phyloP scores from a whole-genome alignment of 2,888 invertebrate species.

The Empis livida region DNA sequence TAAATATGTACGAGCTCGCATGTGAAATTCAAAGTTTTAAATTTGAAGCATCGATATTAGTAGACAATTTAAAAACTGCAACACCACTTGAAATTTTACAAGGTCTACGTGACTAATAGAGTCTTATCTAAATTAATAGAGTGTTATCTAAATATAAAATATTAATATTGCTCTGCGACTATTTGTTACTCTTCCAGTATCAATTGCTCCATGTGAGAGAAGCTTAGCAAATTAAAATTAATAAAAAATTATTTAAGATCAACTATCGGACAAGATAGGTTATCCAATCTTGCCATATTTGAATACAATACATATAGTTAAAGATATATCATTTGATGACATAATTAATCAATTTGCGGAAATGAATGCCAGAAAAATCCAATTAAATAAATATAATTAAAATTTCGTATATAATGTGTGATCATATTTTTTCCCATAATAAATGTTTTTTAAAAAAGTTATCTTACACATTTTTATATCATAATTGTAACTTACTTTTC shows the following conservation, averaged over 20 bases:
- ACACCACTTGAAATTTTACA: conserved; percentile 1
- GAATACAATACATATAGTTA: not conserved
- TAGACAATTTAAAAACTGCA: not conserved
- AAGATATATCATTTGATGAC: not conserved
- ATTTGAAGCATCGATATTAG: not conserved
- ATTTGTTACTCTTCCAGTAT: not conserved
- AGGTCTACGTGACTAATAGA: not conserved
- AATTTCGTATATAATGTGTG: not conserved
- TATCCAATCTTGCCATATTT: not conserved
- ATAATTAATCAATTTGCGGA: not conserved
- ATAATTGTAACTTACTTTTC: too few relatives aligned
- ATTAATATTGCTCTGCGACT: not conserved
- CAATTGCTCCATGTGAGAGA: too few relatives aligned
- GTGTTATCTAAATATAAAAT: too few relatives aligned
- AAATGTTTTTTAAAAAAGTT: too few relatives aligned
- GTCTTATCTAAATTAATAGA: conserved; percentile 1
- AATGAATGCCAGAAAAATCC: not conserved
- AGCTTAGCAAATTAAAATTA: too few relatives aligned
- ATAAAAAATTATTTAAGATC: not conserved
- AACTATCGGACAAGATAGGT: not conserved
- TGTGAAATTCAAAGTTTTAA: not conserved
- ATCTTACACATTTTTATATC: too few relatives aligned
- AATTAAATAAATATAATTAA: not conserved
- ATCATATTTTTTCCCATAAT: too few relatives aligned
- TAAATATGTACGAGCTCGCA: not conserved